Evolutionary conservation across 2,888 invertebrate species (phyloP).

Genomic region (Drosophila flavopinicola): DNA sequence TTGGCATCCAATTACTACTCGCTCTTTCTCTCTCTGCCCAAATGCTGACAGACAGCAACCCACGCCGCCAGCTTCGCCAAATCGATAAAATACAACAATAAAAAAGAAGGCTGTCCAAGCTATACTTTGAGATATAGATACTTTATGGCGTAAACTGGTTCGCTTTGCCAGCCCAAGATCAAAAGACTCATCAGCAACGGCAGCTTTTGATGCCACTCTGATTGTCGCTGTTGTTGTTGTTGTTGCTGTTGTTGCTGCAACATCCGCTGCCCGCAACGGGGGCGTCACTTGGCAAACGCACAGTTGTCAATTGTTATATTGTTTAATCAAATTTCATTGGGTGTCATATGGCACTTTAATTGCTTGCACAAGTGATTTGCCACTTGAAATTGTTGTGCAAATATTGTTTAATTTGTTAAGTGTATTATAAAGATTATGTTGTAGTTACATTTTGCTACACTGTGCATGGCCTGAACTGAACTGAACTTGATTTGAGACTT

Average conservation of each 20-base stretch:
- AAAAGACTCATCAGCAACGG: slow-evolving; percentile 71
- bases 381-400: background rate
- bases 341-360: background rate
- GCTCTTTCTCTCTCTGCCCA: slow-evolving; percentile 2
- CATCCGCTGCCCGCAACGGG: slow-evolving; percentile 65
- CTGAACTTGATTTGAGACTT: slow-evolving; percentile 60
- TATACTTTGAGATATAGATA: slow-evolving; percentile 55
- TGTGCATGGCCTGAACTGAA: slow-evolving; percentile 49
- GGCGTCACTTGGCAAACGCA: slow-evolving; percentile 42
- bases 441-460: slow-evolving; percentile 26
- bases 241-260: slow-evolving; percentile 45
- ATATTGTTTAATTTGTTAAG: background rate
- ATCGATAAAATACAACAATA: slow-evolving; percentile 23
- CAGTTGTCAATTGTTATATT: slow-evolving; percentile 36
- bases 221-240: slow-evolving; percentile 31
- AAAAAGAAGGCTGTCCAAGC: slow-evolving; percentile 25
- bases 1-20: slow-evolving; percentile 62
- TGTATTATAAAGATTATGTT: slow-evolving; percentile 3
- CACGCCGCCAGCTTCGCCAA: slow-evolving; percentile 55
- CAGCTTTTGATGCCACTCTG: slow-evolving; percentile 51
- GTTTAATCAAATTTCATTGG: slow-evolving; percentile 17
- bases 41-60: slow-evolving; percentile 33
- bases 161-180: slow-evolving; percentile 57
- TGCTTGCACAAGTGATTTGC: slow-evolving; percentile 4
- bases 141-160: slow-evolving; percentile 67